Evolutionary conservation across 2,888 invertebrate genomes (phyloP).

Genomic region (Craniophora ligustri): DNA sequence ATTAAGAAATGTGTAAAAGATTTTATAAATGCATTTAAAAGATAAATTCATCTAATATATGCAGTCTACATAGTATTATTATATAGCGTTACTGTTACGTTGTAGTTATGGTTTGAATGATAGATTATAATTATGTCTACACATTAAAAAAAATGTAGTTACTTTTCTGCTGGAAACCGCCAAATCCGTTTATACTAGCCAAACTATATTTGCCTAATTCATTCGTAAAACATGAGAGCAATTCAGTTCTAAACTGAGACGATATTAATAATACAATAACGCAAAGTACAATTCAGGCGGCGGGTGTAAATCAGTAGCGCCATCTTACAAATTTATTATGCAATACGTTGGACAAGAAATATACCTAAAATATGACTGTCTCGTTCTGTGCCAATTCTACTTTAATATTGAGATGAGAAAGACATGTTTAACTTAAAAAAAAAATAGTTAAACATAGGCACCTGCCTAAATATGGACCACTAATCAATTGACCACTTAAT

Average conservation of each 20-base stretch:
- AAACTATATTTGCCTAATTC: conserved; percentile 7
- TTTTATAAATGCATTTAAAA: no score
- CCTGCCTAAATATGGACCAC: no score
- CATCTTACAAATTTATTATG: conserved; percentile 57
- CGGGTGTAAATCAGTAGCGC: conserved; percentile 47
- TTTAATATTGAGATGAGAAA: conserved; percentile 5
- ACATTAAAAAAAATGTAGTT: no score
- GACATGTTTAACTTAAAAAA: no score
- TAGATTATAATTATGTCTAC: no score
- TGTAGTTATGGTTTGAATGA: no score
- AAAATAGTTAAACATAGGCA: no score
- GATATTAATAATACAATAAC: conserved; percentile 59
- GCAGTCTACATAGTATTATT: no score
- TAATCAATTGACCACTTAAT: no score
- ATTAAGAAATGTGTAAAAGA: no score
- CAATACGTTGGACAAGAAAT: conserved; percentile 48
- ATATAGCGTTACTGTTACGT: no score
- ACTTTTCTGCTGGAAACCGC: not conserved
- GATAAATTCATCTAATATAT: no score
- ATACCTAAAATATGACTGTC: conserved; percentile 36
- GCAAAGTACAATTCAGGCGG: conserved; percentile 35
- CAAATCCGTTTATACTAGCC: conserved; percentile 10
- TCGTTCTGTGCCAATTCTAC: conserved; percentile 19
- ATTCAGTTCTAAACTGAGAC: conserved; percentile 15
- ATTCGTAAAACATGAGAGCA: conserved; percentile 12